A percentile compares a stretch with the other conserved stretches of the same genome.
Evolutionary conservation across 2,888 invertebrate species (phyloP).

Genomic region (Dioctria rufipes): DNA sequence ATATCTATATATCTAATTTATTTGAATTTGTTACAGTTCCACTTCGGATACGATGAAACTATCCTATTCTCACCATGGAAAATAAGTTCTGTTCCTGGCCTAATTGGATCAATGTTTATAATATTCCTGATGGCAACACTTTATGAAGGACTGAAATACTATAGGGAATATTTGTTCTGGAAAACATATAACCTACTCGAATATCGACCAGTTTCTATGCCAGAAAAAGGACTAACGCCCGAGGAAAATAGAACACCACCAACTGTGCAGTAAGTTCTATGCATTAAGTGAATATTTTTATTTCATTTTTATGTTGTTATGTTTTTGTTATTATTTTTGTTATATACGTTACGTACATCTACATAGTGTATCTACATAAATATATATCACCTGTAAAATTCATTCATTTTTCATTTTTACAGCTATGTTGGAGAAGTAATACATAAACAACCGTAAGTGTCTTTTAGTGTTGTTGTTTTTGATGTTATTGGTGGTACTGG

Average conservation of each 20-base stretch:
- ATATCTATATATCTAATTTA: neutral
- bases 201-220: conserved; percentile 88
- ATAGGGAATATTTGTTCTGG: conserved; percentile 87
- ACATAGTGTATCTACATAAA: too few species aligned
- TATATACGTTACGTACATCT: neutral
- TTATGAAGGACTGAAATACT: conserved; percentile 89
- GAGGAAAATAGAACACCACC: conserved; percentile 78
- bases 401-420: conserved; percentile 63
- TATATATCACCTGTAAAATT: conserved; percentile 22
- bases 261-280: conserved; percentile 82
- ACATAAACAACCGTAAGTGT: conserved; percentile 82
- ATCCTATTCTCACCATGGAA: conserved; percentile 89
- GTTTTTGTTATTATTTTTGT: neutral
- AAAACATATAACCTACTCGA: conserved; percentile 88
- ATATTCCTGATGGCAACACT: conserved; percentile 93
- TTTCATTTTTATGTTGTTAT: conserved; percentile 56
- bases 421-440: conserved; percentile 82
- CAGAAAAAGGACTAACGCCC: conserved; percentile 76
- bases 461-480: conserved; percentile 53
- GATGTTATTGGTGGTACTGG: neutral
- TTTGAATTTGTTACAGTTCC: conserved; percentile 76
- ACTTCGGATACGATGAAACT: conserved; percentile 82
- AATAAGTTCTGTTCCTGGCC: conserved; percentile 80
- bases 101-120: conserved; percentile 91
- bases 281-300: conserved; percentile 59